A percentile compares a stretch with the other conserved stretches of the same genome.
Evolutionary conservation across 2,113 vertebrate species (phyloP).

Genomic region (Taxidea taxus): DNA sequence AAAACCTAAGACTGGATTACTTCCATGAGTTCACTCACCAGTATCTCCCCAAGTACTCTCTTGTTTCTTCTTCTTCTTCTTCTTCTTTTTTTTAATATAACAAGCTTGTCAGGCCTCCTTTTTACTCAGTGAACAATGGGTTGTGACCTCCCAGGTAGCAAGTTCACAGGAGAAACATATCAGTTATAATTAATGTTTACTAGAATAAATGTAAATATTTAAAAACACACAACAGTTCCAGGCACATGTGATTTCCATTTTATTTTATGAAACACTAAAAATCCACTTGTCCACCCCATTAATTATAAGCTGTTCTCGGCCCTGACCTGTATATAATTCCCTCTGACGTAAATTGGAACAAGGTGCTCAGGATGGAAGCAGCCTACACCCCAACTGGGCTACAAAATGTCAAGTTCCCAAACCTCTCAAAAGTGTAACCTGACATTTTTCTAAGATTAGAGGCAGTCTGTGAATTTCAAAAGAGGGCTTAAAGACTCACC

Average conservation of each 20-base stretch:
- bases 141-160: constrained; percentile 60
- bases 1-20: constrained; percentile 49
- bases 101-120: constrained; percentile 16
- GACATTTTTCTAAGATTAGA: constrained; percentile 63
- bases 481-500: constrained; percentile 63
- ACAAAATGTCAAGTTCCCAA: constrained; percentile 54
- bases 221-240: constrained; percentile 48
- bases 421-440: constrained; percentile 53
- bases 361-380: constrained; percentile 50
- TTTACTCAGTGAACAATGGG: constrained; percentile 45
- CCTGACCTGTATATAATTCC: constrained; percentile 62
- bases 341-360: constrained; percentile 66
- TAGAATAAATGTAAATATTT: constrained; percentile 69
- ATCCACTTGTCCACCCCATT: constrained; percentile 66
- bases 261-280: constrained; percentile 72
- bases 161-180: constrained; percentile 52
- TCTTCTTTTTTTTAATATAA: not conserved
- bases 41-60: not conserved
- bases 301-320: constrained; percentile 63
- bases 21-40: constrained; percentile 15
- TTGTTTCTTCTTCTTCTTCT: not conserved
- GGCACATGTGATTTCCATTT: constrained; percentile 73
- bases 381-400: constrained; percentile 27
- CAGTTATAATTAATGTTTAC: constrained; percentile 69
- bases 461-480: constrained; percentile 67